Base-by-base conservation (phyloP, 2,797 vertebrate species). In the Threskiornis aethiopicus region DNA sequence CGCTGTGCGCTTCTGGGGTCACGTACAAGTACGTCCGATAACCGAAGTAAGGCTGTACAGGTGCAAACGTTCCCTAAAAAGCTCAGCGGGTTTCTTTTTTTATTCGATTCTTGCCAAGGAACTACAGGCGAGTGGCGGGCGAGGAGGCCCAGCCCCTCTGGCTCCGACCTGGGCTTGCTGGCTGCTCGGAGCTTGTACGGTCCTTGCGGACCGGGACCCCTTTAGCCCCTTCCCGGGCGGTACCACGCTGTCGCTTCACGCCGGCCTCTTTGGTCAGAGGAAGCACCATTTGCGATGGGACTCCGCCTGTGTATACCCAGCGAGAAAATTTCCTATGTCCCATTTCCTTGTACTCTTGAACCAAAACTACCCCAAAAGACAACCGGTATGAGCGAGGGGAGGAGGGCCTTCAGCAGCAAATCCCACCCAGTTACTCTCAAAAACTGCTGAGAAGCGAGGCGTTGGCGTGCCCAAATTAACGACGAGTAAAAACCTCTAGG, bases 251-350 rank as follows among this genome's bases (percentile, higher is more conserved):
- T 39, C 5, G 2, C 44, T 31, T 28, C 3, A 21, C 6, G 19
- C 28, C 33, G 19, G 35, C 13, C 35, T 47, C 19, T 42, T 46
- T 16, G 51, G 51, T 31, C 61, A 9, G n/a, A 13, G 47, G 44
- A 3, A 39, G 14, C 6, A 17, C 14, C 37, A 7, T 58, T 37
- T 24, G 44, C 20, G 59, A 11, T 1, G 0, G 62, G 69, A 8
- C 20, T 37, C 22, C 10, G 2, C 12, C 44, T 22, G 47, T 5
- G 16, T 35, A 6, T 4, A 22, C n/a, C 28, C 33, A 17, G 14
- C 0, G 3, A n/a, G 55, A 42, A 28, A 24, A 12, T 29, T 19
- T 26, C 28, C 16, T 19, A 1, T 13, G 58, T 28, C 52, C 0
- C n/a, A 16, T n/a, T 33, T 26, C n/a, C 25, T 35, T 35, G 58